phyloP scores from a whole-genome alignment of 2,113 vertebrate genomes.

The Pelodiscus sinensis region DNA sequence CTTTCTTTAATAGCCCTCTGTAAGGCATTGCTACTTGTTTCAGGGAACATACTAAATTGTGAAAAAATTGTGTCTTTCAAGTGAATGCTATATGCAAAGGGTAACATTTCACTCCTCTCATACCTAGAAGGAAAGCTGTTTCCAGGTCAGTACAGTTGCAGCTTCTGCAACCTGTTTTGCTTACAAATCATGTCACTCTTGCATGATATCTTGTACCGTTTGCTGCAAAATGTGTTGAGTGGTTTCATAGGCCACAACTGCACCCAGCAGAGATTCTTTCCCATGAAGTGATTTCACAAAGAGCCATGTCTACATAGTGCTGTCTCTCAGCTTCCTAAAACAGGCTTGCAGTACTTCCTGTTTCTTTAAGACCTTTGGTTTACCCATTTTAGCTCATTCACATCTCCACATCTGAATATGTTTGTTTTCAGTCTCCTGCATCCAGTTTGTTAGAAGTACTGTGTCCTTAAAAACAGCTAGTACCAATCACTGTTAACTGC shows the following conservation, averaged over 20 bases:
- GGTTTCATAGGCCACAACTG: constrained; percentile 15
- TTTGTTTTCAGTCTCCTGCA: constrained; percentile 32
- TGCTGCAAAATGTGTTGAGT: constrained; percentile 8
- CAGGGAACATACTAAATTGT: neutral
- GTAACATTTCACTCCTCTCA: neutral
- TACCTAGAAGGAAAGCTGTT: neutral
- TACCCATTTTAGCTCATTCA: neutral
- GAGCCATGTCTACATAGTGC: neutral
- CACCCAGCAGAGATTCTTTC: constrained; percentile 39
- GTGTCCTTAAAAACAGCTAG: constrained; percentile 36
- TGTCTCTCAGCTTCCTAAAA: neutral
- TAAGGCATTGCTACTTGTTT: neutral
- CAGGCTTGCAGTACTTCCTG: neutral
- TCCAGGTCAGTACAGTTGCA: neutral
- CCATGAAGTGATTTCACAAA: constrained; percentile 21
- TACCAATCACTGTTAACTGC: constrained; percentile 41
- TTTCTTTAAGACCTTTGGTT: constrained; percentile 20
- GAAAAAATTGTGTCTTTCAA: neutral
- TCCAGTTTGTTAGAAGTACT: constrained; percentile 1
- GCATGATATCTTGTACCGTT: neutral
- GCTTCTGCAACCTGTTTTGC: neutral
- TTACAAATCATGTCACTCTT: constrained; percentile 21
- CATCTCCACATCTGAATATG: constrained; percentile 6
- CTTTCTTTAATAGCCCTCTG: neutral
- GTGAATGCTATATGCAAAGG: neutral